Conservation (phyloP, 30 jellyfish, hydroid and myxozoan genomes). For the Turritopsis dohrnii region DNA sequence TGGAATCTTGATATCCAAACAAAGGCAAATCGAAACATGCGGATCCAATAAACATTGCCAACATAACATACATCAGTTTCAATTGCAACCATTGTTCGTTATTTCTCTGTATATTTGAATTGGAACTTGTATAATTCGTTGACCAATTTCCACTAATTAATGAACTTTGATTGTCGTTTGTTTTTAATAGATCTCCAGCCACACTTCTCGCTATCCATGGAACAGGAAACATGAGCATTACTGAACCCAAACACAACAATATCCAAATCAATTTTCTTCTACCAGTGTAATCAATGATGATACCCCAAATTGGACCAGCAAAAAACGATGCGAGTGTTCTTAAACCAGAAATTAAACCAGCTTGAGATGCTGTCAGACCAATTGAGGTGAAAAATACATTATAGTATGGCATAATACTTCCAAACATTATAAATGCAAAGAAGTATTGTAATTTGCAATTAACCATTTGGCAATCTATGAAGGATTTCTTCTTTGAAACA, state of each 20-base stretch:
- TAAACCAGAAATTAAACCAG: constrained; percentile 21
- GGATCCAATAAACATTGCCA: neutral
- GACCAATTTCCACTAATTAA: neutral
- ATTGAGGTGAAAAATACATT: constrained; percentile 20
- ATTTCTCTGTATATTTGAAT: neutral
- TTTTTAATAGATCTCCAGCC: neutral
- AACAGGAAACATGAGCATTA: neutral
- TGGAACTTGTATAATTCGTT: neutral
- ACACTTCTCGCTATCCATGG: constrained; percentile 13
- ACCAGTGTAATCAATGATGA: constrained; percentile 4
- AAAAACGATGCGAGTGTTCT: constrained; percentile 18
- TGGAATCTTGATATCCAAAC: neutral
- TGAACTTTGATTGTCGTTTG: neutral
- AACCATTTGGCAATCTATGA: neutral
- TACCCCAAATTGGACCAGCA: constrained; percentile 21
- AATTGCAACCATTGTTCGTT: neutral
- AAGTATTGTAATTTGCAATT: neutral
- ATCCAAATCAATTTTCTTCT: neutral
- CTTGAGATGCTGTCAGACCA: constrained; percentile 20
- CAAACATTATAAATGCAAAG: neutral
- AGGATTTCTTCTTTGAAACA: neutral
- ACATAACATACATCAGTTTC: neutral
- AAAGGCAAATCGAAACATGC: constrained; percentile 1
- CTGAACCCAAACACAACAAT: neutral
- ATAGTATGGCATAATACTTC: constrained; percentile 11